phyloP scores from a whole-genome alignment of 2,797 vertebrate species.

The Tokudaia tokunoshimensis region DNA sequence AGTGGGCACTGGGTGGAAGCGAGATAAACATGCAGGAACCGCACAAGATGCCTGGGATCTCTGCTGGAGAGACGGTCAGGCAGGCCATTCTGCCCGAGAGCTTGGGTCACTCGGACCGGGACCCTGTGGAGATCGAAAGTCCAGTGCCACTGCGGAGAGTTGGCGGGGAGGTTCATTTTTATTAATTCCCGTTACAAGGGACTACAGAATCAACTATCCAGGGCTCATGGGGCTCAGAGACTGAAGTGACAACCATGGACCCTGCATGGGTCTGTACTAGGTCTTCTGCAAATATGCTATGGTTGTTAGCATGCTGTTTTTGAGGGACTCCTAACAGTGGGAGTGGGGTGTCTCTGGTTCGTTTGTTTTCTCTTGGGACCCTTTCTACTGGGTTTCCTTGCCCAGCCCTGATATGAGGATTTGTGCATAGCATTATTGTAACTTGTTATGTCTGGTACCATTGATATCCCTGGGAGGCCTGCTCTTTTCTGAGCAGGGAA shows the following conservation, averaged over 20 bases:
- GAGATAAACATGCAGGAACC: too few relatives aligned
- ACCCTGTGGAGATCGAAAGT: too few relatives aligned
- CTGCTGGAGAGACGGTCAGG: too few relatives aligned
- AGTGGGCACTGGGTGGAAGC: too few relatives aligned
- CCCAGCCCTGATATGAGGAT: not conserved
- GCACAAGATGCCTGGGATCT: too few relatives aligned
- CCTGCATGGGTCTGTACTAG: not conserved
- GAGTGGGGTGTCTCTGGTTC: not conserved
- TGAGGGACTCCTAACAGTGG: not conserved
- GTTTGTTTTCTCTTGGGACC: not conserved
- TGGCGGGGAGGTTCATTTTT: too few relatives aligned
- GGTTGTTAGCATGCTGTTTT: not conserved
- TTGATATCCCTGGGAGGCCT: not conserved
- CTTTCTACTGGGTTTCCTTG: not conserved
- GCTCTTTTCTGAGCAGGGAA: not conserved
- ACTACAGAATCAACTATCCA: not conserved
- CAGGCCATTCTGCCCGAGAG: too few relatives aligned
- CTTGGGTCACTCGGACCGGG: too few relatives aligned
- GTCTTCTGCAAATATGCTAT: not conserved
- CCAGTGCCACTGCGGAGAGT: too few relatives aligned
- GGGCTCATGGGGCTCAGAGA: not conserved
- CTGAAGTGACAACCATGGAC: too few relatives aligned
- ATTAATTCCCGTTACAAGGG: too few relatives aligned
- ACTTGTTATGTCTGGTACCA: not conserved
- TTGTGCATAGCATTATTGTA: not conserved